Base-by-base conservation (phyloP, 35 echinoderm and acorn worm genomes). In the Apostichopus parvimensis region DNA sequence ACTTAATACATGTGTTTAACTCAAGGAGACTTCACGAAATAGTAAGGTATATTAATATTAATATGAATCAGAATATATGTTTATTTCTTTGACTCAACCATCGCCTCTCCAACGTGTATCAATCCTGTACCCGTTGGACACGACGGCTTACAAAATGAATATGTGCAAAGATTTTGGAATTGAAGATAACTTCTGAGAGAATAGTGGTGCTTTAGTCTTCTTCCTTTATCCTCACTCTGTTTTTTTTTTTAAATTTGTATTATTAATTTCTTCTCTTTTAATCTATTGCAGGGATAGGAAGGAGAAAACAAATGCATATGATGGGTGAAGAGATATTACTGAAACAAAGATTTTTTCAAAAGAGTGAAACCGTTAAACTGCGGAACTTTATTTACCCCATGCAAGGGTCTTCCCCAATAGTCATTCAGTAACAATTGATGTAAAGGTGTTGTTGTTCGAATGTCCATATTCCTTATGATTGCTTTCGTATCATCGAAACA, bases 331-430 rank as follows among this genome's bases (percentile, higher is more conserved):
- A 10, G 8, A 15, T 13, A 17, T 3, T 10, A 68, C 10, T 68
- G 7, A 68, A 68, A 5, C 10, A 10, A 5, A 13, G 17, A 17
- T 10, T 68, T 3, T 68, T 17, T 17, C 10, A 17, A 10, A 13
- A 68, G 8, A 68, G 10, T 68, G 10, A 68, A 68, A 68, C 64
- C 17, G 7, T 68, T 68, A 68, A 13, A 10, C 17, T 53, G 13
- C 6, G 12, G 53, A 80, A 80, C 8, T 18, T 26, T 75, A 11
- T 9, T 20, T 86, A 93, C 95, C 95, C 91, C 93, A 73, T 93
- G 73, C 92, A 96, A 87, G 1, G 92, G 95, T 26, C 77, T 96
- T 26, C 95, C 95, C 95, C 95, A 96, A 82, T 93, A 96, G 81
- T 96, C 95, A 91, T 96, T 96, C 6, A 28, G 84, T 54, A 96